Evolutionary conservation across 30 jellyfish, hydroid and myxozoan species (phyloP), one percentile per base, ranked within the genome.

Genomic region (Aurelia coerulea): DNA sequence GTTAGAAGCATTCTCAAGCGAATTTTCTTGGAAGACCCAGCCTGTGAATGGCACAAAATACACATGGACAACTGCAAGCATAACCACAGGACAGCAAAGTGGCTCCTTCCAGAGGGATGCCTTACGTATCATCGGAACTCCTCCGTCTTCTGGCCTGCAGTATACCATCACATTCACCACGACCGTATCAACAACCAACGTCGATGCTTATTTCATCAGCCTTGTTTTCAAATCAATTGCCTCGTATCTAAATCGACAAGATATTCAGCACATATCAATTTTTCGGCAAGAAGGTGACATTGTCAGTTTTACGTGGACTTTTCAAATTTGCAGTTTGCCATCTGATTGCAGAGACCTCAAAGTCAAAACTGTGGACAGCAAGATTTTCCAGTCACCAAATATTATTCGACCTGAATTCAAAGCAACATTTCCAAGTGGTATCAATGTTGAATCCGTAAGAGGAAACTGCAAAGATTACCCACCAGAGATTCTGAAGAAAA

Each of bases 381-480:
- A 65, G 63, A 56, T 84, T 35, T 84, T 71, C 66, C 52, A 65
- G 12, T 13, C 63, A 17, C 73, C 84, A 8, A 71, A 71, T n/a
- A 35, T 31, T 13, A 58, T 84, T n/a, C 39, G 79, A 65, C 46
- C 78, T 18, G 88, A 73, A 42, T 84, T 84, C 53, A 62, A 19
- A 73, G 65, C 74, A 51, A 50, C 53, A 0, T 72, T 84, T 59
- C 81, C 73, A 39, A 31, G 17, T 63, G 74, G 81, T 6, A 65
- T 84, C 67, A 73, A 11, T 7, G 68, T 84, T n/a, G 17, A 4
- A 9, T 65, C 75, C 16, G 85, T 84, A 10, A 65, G 37, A 12
- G 73, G 52, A 73, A 84, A 56, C 65, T 84, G 93, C 29, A 69
- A 56, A 16, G 82, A 81, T 65, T 64, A 29, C 39, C 97, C 96